Percentiles rank a stretch among this genome's conserved stretches.
Evolutionary conservation across 2,888 invertebrate genomes (phyloP).

Genomic region (Trypoxylon attenuatum): DNA sequence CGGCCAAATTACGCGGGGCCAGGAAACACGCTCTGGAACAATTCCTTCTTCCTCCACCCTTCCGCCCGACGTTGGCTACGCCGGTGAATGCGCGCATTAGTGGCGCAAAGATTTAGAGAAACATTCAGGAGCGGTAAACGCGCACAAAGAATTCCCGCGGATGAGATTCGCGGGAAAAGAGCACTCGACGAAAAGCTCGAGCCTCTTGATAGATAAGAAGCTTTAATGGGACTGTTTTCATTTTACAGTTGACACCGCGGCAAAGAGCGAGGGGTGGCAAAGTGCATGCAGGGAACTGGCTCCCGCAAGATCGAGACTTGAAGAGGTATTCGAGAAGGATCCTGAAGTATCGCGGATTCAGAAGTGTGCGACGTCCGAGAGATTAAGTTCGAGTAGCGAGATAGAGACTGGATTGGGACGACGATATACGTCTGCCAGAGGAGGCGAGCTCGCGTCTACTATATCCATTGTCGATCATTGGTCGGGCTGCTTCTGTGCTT

Average conservation of each 20-base stretch:
- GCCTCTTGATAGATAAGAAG: no score
- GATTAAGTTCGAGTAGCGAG: constrained; percentile 30
- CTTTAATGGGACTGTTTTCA: constrained; percentile 25
- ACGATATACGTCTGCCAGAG: background rate
- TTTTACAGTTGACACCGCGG: constrained; percentile 50
- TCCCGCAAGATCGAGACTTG: constrained; percentile 26
- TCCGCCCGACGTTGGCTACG: no score
- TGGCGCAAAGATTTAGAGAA: background rate
- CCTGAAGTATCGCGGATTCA: constrained; percentile 32
- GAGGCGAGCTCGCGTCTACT: no score
- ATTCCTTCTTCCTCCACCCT: background rate
- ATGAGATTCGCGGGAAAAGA: no score
- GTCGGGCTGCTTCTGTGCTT: constrained; percentile 30
- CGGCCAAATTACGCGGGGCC: background rate
- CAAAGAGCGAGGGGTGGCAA: constrained; percentile 34
- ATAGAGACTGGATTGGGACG: background rate
- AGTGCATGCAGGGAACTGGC: constrained; percentile 24
- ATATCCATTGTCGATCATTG: constrained; percentile 22
- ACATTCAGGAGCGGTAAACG: no score
- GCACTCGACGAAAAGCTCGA: no score
- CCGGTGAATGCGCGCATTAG: no score
- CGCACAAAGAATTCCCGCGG: no score
- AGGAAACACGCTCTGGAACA: background rate
- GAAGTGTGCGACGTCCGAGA: constrained; percentile 22
- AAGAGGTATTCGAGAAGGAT: constrained; percentile 34